Conservation (phyloP, 2,888 invertebrate species). For the Oscheius sp. region DNA sequence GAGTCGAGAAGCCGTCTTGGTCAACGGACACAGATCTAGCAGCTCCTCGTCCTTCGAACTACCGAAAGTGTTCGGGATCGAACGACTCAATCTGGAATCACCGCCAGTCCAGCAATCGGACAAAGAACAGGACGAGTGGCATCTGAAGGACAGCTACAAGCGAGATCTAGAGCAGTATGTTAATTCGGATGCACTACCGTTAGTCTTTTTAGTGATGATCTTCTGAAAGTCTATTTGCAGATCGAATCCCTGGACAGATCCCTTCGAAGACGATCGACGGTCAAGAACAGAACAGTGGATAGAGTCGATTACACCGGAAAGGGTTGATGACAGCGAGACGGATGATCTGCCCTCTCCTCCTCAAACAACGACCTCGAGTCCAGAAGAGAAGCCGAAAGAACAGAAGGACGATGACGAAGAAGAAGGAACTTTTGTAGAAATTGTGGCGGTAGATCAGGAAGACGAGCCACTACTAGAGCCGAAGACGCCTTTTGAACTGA, state of each 20-base stretch:
- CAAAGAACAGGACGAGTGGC: slow-evolving; percentile 4
- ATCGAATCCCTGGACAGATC: slow-evolving; percentile 49
- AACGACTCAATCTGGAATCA: background rate
- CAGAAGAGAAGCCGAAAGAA: background rate
- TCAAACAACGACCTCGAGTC: background rate
- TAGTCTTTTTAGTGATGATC: background rate
- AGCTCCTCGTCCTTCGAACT: slow-evolving; percentile 6
- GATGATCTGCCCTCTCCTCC: background rate
- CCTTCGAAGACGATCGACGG: slow-evolving; percentile 47
- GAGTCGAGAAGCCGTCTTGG: slow-evolving; percentile 10
- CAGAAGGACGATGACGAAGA: background rate
- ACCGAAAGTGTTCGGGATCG: background rate
- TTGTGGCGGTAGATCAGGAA: no score
- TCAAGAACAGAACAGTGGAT: slow-evolving; percentile 54
- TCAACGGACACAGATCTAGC: slow-evolving; percentile 2
- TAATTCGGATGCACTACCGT: background rate
- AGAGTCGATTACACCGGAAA: slow-evolving; percentile 40
- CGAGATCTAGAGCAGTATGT: slow-evolving; percentile 29
- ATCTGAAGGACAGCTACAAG: slow-evolving; percentile 19
- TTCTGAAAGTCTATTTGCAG: slow-evolving; percentile 4
- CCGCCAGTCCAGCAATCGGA: no score
- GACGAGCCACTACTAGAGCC: no score
- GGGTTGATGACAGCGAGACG: slow-evolving; percentile 4
- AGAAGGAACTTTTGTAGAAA: background rate
- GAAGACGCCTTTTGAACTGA: no score